phyloP scores from a whole-genome alignment of 1,140 invertebrate species.

The Plodia interpunctella region DNA sequence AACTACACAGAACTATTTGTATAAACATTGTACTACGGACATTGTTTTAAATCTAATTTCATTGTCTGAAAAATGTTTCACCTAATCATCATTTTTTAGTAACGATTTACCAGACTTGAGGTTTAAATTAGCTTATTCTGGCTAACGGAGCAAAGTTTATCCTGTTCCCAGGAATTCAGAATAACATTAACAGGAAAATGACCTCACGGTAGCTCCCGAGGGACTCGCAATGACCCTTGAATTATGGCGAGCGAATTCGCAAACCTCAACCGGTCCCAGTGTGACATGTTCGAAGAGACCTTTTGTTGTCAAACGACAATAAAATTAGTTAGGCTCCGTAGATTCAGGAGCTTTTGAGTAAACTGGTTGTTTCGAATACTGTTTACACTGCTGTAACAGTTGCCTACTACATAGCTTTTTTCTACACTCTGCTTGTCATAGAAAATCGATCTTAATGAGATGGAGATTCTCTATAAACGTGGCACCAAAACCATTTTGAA shows the following conservation, averaged over 20 bases:
- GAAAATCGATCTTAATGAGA: too few relatives aligned
- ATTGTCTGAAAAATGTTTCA: too few relatives aligned
- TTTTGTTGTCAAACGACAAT: slow-evolving; percentile 6
- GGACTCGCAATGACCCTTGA: slow-evolving; percentile 5
- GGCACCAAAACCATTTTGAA: too few relatives aligned
- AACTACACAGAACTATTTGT: too few relatives aligned
- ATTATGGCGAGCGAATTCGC: slow-evolving; percentile 6
- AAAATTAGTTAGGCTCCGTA: background rate
- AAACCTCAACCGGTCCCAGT: background rate
- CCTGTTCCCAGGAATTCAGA: background rate
- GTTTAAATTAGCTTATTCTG: background rate
- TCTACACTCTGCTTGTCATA: too few relatives aligned
- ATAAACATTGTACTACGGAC: too few relatives aligned
- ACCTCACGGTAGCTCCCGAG: background rate
- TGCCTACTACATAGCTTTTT: too few relatives aligned
- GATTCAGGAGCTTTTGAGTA: background rate
- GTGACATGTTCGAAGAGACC: background rate
- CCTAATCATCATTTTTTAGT: background rate
- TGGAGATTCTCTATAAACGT: too few relatives aligned
- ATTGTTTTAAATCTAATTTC: too few relatives aligned
- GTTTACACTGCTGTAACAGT: background rate
- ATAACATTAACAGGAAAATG: slow-evolving; percentile 7
- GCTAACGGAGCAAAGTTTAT: background rate
- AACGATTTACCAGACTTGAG: background rate
- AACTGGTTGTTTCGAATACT: background rate